phyloP scores from a whole-genome alignment of 1,140 invertebrate genomes.

The Ceratina japonica region DNA sequence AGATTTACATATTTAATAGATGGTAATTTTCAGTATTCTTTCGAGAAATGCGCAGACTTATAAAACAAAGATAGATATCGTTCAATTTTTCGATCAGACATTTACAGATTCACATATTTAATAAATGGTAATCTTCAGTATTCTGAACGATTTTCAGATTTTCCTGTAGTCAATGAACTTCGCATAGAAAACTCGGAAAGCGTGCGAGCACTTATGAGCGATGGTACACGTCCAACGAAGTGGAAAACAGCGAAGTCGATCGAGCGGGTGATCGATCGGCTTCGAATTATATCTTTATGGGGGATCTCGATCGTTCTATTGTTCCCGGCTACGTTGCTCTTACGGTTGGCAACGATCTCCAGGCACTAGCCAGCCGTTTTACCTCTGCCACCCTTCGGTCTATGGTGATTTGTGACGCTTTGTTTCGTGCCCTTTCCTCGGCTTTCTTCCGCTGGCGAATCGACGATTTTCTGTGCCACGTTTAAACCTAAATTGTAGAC shows the following conservation, averaged over 20 bases:
- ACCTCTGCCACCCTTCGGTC: background rate
- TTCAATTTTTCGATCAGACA: too few species aligned
- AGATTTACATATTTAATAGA: too few species aligned
- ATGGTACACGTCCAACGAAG: background rate
- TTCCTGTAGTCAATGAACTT: too few species aligned
- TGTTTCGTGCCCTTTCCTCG: background rate
- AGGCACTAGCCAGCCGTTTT: slow-evolving; percentile 1
- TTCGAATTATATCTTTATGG: slow-evolving; percentile 30
- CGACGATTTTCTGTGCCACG: background rate
- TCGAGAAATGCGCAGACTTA: too few species aligned
- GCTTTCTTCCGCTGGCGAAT: background rate
- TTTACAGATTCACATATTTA: too few species aligned
- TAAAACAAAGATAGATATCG: too few species aligned
- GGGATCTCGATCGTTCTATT: slow-evolving; percentile 36
- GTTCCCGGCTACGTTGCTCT: background rate
- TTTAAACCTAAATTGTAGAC: background rate
- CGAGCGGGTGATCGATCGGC: slow-evolving; percentile 15
- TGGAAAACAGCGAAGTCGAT: slow-evolving; percentile 5
- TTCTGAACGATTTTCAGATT: too few species aligned
- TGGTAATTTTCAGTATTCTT: too few species aligned
- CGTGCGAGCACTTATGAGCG: too few species aligned
- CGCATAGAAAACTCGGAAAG: too few species aligned
- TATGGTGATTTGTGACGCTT: slow-evolving; percentile 31
- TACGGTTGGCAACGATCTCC: background rate
- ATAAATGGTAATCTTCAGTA: too few species aligned